Conservation (phyloP, 2,888 invertebrate genomes). For the Corythucha ciliata region DNA sequence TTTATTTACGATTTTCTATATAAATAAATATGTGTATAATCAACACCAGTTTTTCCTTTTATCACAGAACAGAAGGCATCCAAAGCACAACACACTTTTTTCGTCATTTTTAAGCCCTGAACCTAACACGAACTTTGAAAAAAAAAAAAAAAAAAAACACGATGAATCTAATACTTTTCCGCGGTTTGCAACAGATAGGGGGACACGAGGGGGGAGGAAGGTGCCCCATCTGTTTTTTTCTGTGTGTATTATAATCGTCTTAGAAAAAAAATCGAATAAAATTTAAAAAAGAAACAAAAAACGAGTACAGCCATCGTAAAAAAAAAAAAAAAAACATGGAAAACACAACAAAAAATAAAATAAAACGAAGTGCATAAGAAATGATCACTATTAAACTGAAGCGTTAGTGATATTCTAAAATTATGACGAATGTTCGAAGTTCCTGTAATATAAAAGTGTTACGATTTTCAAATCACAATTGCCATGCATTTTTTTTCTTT, state of each 20-base stretch:
- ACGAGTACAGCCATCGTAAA: constrained; percentile 11
- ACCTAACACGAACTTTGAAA: constrained; percentile 11
- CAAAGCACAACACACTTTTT: constrained; percentile 4
- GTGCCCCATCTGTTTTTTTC: constrained; percentile 37
- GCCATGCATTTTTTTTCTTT: constrained; percentile 14
- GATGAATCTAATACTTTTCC: background rate
- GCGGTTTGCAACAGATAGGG: constrained; percentile 11
- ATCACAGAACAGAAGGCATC: too few species aligned
- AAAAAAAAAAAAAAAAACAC: constrained; percentile 11
- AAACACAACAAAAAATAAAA: constrained; percentile 20
- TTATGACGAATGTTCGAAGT: constrained; percentile 19
- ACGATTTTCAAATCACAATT: constrained; percentile 21
- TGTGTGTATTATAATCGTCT: constrained; percentile 12
- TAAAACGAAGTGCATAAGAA: constrained; percentile 23
- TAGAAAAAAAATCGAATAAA: constrained; percentile 11
- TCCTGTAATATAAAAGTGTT: constrained; percentile 13
- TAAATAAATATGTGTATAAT: too few species aligned
- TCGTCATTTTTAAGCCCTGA: too few species aligned
- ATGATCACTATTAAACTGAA: constrained; percentile 24
- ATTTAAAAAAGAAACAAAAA: constrained; percentile 13
- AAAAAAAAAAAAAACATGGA: constrained; percentile 16
- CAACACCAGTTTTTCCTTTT: too few species aligned
- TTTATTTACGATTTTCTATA: too few species aligned
- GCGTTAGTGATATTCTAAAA: constrained; percentile 23
- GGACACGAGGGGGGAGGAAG: constrained; percentile 36